Evolutionary conservation across 2,888 invertebrate genomes (phyloP).

Genomic region (Pandemis corylana): DNA sequence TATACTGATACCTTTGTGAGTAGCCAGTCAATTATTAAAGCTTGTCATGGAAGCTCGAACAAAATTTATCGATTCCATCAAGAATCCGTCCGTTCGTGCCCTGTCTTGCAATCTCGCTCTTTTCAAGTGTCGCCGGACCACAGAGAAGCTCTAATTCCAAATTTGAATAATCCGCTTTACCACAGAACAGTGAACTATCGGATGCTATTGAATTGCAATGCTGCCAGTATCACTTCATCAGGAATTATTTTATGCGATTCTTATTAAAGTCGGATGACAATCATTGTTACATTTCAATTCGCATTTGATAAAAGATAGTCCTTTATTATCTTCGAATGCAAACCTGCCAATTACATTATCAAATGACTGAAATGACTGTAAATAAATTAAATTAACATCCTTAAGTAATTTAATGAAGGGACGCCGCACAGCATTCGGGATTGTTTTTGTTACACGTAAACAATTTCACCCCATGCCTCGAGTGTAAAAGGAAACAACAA

Average conservation of each 20-base stretch:
- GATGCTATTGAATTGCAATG: slow-evolving; percentile 12
- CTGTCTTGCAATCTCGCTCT: slow-evolving; percentile 29
- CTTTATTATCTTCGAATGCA: background rate
- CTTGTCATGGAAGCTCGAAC: slow-evolving; percentile 6
- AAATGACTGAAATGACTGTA: background rate
- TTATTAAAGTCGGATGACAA: background rate
- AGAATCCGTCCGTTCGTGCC: slow-evolving; percentile 28
- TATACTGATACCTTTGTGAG: background rate
- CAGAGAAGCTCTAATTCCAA: slow-evolving; percentile 27
- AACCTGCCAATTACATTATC: background rate
- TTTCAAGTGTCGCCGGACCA: slow-evolving; percentile 31
- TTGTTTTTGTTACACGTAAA: slow-evolving; percentile 26
- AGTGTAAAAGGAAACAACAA: slow-evolving; percentile 58
- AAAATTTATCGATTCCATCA: background rate
- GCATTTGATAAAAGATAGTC: background rate
- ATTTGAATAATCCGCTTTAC: slow-evolving; percentile 31
- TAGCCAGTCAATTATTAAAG: slow-evolving; percentile 2
- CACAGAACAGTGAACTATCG: slow-evolving; percentile 19
- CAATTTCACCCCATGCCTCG: slow-evolving; percentile 45
- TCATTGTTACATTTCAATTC: background rate
- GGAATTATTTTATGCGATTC: background rate
- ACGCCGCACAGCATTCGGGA: background rate
- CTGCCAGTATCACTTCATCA: slow-evolving; percentile 16
- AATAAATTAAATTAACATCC: background rate
- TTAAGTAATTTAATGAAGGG: background rate